These are phyloP conservation scores for Trichonephila clavata DNA, from an alignment of 1,140 invertebrate genomes.

Conservation along the genomic window DNA sequence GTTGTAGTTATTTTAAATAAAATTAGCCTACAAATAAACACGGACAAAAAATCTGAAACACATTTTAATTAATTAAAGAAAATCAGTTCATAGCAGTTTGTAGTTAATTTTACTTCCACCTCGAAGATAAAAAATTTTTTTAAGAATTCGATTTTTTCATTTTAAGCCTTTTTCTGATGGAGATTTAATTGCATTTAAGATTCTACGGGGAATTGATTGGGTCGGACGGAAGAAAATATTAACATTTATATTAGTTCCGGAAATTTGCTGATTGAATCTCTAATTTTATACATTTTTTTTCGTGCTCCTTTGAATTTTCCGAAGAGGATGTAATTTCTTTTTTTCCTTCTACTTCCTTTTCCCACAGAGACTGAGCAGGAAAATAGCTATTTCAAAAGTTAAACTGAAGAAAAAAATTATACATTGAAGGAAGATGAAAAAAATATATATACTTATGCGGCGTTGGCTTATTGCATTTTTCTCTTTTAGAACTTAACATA, in stretches of 20 bases:
- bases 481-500: background rate
- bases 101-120: background rate
- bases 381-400: background rate
- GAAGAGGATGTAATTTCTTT: background rate
- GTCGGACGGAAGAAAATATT: conserved; percentile 24
- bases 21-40: background rate
- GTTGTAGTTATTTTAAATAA: background rate
- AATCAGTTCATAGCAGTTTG: conserved; percentile 14
- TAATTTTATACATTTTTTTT: background rate
- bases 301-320: background rate
- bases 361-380: background rate
- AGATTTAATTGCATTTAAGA: conserved; percentile 52
- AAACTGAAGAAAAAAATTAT: background rate
- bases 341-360: background rate
- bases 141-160: background rate
- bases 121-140: background rate
- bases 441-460: background rate
- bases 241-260: conserved; percentile 69
- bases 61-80: conserved; percentile 45
- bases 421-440: background rate
- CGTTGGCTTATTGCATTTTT: background rate
- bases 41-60: background rate
- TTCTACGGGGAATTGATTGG: background rate
- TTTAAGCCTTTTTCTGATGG: background rate
- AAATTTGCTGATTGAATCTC: conserved; percentile 62